These are phyloP conservation scores for Fissipunctia ypsillon DNA, from an alignment of 2,888 invertebrate genomes.

Conservation along the genomic window DNA sequence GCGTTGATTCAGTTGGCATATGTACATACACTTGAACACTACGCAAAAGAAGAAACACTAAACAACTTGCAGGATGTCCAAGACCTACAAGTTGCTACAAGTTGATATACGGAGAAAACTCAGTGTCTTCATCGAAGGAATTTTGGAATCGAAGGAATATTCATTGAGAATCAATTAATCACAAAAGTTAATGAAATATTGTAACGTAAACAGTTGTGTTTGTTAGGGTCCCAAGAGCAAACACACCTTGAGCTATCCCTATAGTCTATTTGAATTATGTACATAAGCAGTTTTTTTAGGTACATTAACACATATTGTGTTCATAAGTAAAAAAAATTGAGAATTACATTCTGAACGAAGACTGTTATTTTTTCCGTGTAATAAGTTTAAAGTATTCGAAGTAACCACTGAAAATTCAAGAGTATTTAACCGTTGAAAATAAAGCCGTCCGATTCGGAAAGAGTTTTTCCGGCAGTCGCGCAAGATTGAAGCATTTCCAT, in stretches of 20 bases:
- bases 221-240: conserved; percentile 20
- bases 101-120: not conserved
- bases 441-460: conserved; percentile 27
- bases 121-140: not conserved
- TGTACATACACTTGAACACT: no score
- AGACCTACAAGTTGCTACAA: not conserved
- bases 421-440: conserved; percentile 15
- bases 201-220: conserved; percentile 32
- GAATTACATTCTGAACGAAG: not conserved
- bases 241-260: conserved; percentile 21
- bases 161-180: no score
- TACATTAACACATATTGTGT: not conserved
- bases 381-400: not conserved
- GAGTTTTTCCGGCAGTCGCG: conserved; percentile 34
- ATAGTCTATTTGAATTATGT: conserved; percentile 42
- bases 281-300: conserved; percentile 13
- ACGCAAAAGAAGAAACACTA: no score
- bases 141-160: no score
- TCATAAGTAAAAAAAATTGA: conserved; percentile 15
- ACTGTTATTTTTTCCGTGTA: not conserved
- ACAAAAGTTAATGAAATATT: conserved; percentile 24
- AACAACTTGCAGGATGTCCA: no score
- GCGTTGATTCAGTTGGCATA: no score
- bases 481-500: conserved; percentile 70
- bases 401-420: conserved; percentile 4